These are phyloP conservation scores for Danaus melanippus DNA, from an alignment of 1,140 invertebrate genomes.

Conservation along the genomic window DNA sequence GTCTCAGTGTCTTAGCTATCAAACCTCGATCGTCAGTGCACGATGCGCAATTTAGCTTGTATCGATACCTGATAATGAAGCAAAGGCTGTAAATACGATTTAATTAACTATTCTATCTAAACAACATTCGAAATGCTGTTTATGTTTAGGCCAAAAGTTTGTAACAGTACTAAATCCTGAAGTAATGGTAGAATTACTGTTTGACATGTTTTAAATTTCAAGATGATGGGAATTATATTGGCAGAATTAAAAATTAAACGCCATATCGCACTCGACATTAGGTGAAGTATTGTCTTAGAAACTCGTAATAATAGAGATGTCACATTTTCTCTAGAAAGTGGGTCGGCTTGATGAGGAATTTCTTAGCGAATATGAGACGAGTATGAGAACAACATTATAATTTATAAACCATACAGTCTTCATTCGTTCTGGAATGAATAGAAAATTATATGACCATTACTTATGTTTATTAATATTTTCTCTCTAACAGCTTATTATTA, in stretches of 20 bases:
- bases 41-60: constrained; percentile 16
- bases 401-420: no score
- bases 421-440: no score
- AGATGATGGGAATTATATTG: background rate
- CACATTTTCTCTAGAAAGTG: constrained; percentile 51
- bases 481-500: no score
- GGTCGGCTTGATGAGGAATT: constrained; percentile 34
- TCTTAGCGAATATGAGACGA: constrained; percentile 27
- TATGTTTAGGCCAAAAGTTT: no score
- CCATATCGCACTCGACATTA: constrained; percentile 1
- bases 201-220: constrained; percentile 1
- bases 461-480: no score
- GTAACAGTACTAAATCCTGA: no score
- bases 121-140: background rate
- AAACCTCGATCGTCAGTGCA: constrained; percentile 1
- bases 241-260: constrained; percentile 4
- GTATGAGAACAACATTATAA: constrained; percentile 20
- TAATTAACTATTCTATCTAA: constrained; percentile 11
- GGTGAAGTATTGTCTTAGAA: constrained; percentile 22
- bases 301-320: constrained; percentile 23
- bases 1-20: constrained; percentile 14
- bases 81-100: constrained; percentile 13
- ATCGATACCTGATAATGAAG: constrained; percentile 21
- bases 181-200: no score
- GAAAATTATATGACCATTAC: no score